Conservation (phyloP, 1,140 invertebrate species). For the Lucilia sericata region DNA sequence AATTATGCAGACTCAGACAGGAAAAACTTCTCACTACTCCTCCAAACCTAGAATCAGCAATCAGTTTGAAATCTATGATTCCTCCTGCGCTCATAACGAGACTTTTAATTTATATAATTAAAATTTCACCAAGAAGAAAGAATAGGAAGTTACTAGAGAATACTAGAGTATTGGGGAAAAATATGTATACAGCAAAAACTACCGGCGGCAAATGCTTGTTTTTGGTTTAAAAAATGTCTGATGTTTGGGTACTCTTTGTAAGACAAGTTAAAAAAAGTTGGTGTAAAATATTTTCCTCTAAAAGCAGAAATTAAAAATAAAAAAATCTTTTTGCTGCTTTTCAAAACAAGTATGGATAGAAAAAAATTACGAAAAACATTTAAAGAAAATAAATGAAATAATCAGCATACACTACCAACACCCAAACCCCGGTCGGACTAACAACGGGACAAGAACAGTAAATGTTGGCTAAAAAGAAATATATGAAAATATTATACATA, state of each 20-base stretch:
- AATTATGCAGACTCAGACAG: no score
- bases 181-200: neutral
- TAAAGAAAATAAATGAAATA: slow-evolving; percentile 19
- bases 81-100: neutral
- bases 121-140: neutral
- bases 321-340: neutral
- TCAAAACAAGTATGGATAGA: neutral
- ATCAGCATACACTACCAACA: neutral
- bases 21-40: no score
- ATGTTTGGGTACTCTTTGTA: no score
- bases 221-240: no score
- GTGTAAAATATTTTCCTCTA: neutral
- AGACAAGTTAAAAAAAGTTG: neutral
- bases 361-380: slow-evolving; percentile 1
- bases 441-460: neutral
- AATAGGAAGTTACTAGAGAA: neutral
- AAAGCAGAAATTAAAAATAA: neutral
- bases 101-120: slow-evolving; percentile 35
- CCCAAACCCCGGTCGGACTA: no score
- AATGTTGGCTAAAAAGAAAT: neutral
- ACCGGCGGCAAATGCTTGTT: neutral
- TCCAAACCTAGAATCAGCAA: neutral
- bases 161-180: neutral
- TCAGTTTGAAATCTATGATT: no score
- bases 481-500: neutral